A percentile compares a stretch with the other conserved stretches of the same genome.
These are phyloP conservation scores for Stenichneumon culpator DNA, from an alignment of 2,888 invertebrate genomes.

Conservation along the genomic window DNA sequence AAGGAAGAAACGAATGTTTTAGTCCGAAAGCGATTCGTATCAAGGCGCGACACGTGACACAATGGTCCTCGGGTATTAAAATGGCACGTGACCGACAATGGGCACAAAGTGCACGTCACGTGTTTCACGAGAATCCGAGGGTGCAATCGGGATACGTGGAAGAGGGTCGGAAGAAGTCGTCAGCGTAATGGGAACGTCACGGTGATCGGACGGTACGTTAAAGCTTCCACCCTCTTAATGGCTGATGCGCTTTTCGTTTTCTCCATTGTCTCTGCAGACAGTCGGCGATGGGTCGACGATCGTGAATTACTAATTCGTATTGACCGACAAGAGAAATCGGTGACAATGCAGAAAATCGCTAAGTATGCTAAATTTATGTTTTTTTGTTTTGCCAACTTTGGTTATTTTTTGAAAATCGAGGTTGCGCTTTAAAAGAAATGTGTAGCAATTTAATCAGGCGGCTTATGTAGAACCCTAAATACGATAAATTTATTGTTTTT, in stretches of 20 bases:
- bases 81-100: slow-evolving; percentile 82
- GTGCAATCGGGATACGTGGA: slow-evolving; percentile 47
- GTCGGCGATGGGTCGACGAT: background rate
- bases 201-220: slow-evolving; percentile 58
- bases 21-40: slow-evolving; percentile 70
- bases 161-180: slow-evolving; percentile 60
- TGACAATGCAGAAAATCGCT: background rate
- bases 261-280: slow-evolving; percentile 46
- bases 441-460: background rate
- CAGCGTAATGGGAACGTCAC: slow-evolving; percentile 70
- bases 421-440: background rate
- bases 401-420: background rate
- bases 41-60: slow-evolving; percentile 71
- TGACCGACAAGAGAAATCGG: background rate
- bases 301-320: background rate
- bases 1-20: slow-evolving; percentile 20
- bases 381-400: background rate
- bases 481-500: background rate
- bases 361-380: background rate
- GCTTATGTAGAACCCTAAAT: background rate
- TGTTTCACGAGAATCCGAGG: slow-evolving; percentile 70
- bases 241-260: slow-evolving; percentile 64
- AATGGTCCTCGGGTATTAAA: slow-evolving; percentile 79
- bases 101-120: slow-evolving; percentile 81
- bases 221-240: slow-evolving; percentile 62